These are phyloP conservation scores for Triops longicaudatus DNA, from an alignment of 1,140 invertebrate species.

Conservation along the genomic window DNA sequence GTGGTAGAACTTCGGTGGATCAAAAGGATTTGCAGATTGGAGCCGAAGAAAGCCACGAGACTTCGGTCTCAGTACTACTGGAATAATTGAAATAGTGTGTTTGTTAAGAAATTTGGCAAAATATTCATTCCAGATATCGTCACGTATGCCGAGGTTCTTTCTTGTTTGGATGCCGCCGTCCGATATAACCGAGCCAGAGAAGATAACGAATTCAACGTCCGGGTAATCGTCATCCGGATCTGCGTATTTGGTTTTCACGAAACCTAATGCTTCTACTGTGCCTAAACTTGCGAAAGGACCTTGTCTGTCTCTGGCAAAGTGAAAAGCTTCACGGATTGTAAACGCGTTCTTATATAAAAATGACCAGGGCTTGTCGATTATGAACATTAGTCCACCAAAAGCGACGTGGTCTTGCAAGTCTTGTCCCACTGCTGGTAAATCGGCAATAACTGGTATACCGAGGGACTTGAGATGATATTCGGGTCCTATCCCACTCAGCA, in stretches of 20 bases:
- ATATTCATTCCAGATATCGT: slow-evolving; percentile 18
- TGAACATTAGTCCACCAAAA: slow-evolving; percentile 38
- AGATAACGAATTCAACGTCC: slow-evolving; percentile 54
- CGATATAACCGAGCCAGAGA: slow-evolving; percentile 36
- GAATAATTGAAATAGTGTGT: slow-evolving; percentile 24
- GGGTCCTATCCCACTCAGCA: slow-evolving; percentile 64
- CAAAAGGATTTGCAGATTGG: slow-evolving; percentile 37
- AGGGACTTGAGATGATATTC: slow-evolving; percentile 49
- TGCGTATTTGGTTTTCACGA: slow-evolving; percentile 76
- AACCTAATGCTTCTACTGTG: slow-evolving; percentile 71
- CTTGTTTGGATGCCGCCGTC: neutral
- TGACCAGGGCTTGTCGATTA: slow-evolving; percentile 36
- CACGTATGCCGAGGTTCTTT: slow-evolving; percentile 14
- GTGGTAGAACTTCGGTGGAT: slow-evolving; percentile 44
- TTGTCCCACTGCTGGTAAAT: slow-evolving; percentile 53
- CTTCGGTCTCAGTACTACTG: slow-evolving; percentile 32
- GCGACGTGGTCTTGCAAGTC: slow-evolving; percentile 68
- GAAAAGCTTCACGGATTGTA: slow-evolving; percentile 50
- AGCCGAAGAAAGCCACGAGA: slow-evolving; percentile 36
- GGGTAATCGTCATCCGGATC: slow-evolving; percentile 50
- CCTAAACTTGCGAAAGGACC: slow-evolving; percentile 73
- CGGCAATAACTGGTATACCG: slow-evolving; percentile 30
- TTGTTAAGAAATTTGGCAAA: neutral
- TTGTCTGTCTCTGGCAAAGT: slow-evolving; percentile 52
- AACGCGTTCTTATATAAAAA: slow-evolving; percentile 29